phyloP scores from a whole-genome alignment of 2,888 invertebrate genomes.

The Mesorhabditis sp. region DNA sequence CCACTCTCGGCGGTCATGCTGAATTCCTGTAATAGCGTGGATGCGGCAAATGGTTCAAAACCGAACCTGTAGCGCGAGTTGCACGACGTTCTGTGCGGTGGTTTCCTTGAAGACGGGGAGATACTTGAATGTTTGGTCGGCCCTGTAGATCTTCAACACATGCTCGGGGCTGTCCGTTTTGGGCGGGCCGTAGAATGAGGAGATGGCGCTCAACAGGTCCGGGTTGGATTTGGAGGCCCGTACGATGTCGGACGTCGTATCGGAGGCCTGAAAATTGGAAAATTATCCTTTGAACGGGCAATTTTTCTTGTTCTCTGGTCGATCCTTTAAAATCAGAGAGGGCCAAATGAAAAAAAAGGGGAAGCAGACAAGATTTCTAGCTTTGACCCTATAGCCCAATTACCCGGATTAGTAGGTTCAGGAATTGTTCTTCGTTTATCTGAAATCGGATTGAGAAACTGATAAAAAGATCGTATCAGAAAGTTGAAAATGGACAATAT shows the following conservation, averaged over 20 bases:
- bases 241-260: constrained; percentile 17
- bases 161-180: constrained; percentile 76
- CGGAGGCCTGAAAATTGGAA: too few relatives aligned
- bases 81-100: constrained; percentile 77
- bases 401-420: too few relatives aligned
- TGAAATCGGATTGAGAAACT: too few relatives aligned
- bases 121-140: constrained; percentile 94
- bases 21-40: constrained; percentile 59
- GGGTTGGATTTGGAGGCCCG: constrained; percentile 59
- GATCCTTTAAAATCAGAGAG: too few relatives aligned
- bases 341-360: too few relatives aligned
- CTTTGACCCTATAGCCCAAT: too few relatives aligned
- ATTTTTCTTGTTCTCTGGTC: too few relatives aligned
- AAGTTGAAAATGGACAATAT: too few relatives aligned
- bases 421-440: too few relatives aligned
- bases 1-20: constrained; percentile 47
- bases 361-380: too few relatives aligned
- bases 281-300: too few relatives aligned
- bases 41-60: neutral
- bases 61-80: constrained; percentile 77
- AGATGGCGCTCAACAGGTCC: constrained; percentile 54
- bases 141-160: constrained; percentile 74
- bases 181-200: constrained; percentile 47
- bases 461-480: too few relatives aligned
- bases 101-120: constrained; percentile 85